Evolutionary conservation across 2,888 invertebrate species (phyloP).

Genomic region (Diplazon laetatorius): DNA sequence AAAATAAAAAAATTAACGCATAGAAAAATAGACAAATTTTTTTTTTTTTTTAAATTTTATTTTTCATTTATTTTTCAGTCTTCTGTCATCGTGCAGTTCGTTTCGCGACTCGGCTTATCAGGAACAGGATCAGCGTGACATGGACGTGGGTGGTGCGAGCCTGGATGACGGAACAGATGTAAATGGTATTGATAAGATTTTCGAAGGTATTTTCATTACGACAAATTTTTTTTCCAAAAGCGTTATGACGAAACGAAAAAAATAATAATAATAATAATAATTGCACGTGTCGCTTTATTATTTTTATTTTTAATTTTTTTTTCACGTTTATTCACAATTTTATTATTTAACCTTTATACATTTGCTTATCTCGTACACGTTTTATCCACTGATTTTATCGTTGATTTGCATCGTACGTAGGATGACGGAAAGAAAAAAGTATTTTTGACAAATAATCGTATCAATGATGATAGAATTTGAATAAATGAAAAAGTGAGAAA

Average conservation of each 20-base stretch:
- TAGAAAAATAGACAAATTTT: not conserved
- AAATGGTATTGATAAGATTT: conserved; percentile 84
- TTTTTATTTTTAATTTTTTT: conserved; percentile 55
- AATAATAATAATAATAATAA: too few relatives aligned
- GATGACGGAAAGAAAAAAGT: too few relatives aligned
- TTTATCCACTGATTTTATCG: conserved; percentile 61
- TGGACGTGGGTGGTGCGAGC: conserved; percentile 83
- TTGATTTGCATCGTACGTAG: conserved; percentile 67
- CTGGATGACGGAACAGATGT: conserved; percentile 84
- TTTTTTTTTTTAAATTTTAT: too few relatives aligned
- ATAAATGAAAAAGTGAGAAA: conserved; percentile 16
- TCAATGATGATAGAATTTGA: too few relatives aligned
- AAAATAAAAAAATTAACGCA: not conserved
- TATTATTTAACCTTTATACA: conserved; percentile 58
- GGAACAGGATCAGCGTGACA: conserved; percentile 84
- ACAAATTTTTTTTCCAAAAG: conserved; percentile 79
- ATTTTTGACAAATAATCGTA: too few relatives aligned
- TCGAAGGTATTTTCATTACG: conserved; percentile 82
- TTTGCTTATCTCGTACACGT: conserved; percentile 59
- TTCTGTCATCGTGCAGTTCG: conserved; percentile 92
- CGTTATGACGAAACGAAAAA: conserved; percentile 73
- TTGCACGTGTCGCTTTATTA: conserved; percentile 72
- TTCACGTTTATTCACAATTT: too few relatives aligned
- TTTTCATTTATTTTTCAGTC: conserved; percentile 85
- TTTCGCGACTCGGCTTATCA: conserved; percentile 93